Evolutionary conservation across 2,113 vertebrate species (phyloP).

Genomic region (Dasypus novemcinctus): DNA sequence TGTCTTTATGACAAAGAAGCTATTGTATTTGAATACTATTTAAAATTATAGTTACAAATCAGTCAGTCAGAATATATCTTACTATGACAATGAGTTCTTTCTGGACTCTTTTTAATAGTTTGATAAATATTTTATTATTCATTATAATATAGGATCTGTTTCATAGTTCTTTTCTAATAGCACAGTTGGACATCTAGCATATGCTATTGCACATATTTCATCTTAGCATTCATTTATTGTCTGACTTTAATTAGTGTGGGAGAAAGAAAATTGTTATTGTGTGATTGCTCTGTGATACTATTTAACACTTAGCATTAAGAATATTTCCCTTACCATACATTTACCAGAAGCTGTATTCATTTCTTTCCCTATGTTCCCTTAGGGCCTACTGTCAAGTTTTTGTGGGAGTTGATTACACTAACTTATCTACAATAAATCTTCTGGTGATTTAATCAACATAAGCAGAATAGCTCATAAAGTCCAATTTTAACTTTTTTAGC

Average conservation of each 20-base stretch:
- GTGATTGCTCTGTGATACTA: not conserved
- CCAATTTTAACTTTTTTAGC: not conserved
- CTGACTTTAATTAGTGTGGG: not conserved
- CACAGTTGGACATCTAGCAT: not conserved
- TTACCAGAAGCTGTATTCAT: not conserved
- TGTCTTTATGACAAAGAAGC: conserved; percentile 36
- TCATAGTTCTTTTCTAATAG: not conserved
- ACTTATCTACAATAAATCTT: not conserved
- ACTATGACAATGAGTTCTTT: conserved; percentile 40
- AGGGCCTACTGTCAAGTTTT: not conserved
- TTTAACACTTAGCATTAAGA: conserved; percentile 9
- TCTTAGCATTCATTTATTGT: not conserved
- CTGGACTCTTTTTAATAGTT: conserved; percentile 17
- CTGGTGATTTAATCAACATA: conserved; percentile 3
- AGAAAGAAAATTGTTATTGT: not conserved
- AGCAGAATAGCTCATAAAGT: not conserved
- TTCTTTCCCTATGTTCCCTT: not conserved
- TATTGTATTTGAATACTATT: conserved; percentile 39
- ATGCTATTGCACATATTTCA: conserved; percentile 32
- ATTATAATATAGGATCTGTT: not conserved
- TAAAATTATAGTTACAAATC: conserved; percentile 2
- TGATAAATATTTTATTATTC: not conserved
- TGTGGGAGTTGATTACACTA: not conserved
- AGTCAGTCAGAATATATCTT: not conserved
- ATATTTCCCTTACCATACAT: not conserved